Evolutionary conservation across 64 coral and sea anemone species (phyloP), one percentile per base, ranked within the genome.

Genomic region (Porites lutea): DNA sequence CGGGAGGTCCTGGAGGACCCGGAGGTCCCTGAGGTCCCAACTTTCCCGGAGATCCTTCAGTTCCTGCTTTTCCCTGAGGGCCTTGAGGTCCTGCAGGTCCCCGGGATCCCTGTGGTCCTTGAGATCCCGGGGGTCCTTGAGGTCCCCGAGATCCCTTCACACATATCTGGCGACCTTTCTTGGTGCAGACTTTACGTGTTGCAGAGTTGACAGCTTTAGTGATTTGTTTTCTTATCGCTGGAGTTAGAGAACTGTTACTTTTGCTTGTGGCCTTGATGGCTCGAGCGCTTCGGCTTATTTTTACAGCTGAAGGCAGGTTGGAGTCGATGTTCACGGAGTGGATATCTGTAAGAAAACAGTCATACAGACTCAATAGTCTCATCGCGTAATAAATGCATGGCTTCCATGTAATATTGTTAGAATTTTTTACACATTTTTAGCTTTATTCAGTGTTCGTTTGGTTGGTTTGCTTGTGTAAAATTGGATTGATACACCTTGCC

Each of bases 141-240:
- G 58, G 58, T 7, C 58, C 58, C 58, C 7, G 13, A 59, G 58
- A 13, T 46, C 90, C 90, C 4, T 74, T 81, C 52, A 79, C 74
- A 50, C 90, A 92, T 18, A 92, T 71, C 65, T 92, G 27, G 27
- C 27, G 82, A 64, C 90, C 69, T 65, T 86, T 77, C 14, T 71
- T 67, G 13, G 59, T 86, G 66, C 90, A 92, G 54, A 92, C 75
- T 48, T 78, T 86, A 23, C 65, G 61, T 1, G 90, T 92, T n/a
- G 82, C 81, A 12, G 85, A 44, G 55, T 77, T 9, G 27, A 92
- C 90, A 6, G 90, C 72, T 86, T 45, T 86, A 47, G 23, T 76
- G 82, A 92, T 87, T 76, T 92, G 55, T 47, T 87, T 51, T 78
- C 87, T 73, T 45, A 92, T 87, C 16, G 86, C 71, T 86, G 64